Evolutionary conservation across 2,797 vertebrate genomes (phyloP).

Genomic region (Sebastes iracundus): DNA sequence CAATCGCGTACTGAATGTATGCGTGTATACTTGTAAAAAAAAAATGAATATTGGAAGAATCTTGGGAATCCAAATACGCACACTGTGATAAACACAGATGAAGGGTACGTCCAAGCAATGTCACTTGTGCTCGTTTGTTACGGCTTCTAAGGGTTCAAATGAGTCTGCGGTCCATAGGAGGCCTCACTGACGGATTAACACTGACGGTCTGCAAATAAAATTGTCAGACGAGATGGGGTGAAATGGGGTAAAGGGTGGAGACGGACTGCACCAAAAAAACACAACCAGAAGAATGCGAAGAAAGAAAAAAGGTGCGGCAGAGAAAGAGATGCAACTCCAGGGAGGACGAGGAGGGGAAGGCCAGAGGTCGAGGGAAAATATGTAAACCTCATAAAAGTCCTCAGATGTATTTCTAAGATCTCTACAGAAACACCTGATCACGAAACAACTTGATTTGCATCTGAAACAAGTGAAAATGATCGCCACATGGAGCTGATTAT

Average conservation of each 20-base stretch:
- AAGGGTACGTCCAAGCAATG: slow-evolving; percentile 19
- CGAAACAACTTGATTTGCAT: no score
- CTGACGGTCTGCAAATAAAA: background rate
- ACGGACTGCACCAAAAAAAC: background rate
- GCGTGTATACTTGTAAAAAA: background rate
- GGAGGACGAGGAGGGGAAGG: background rate
- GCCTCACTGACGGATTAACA: background rate
- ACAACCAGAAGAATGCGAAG: background rate
- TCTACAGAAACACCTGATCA: no score
- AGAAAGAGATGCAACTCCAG: slow-evolving; percentile 12
- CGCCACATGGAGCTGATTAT: slow-evolving; percentile 21
- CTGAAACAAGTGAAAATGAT: background rate
- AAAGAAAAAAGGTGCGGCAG: slow-evolving; percentile 3
- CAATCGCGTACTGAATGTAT: no score
- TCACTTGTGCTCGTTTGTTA: slow-evolving; percentile 16
- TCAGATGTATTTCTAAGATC: no score
- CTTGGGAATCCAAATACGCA: background rate
- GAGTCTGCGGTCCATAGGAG: slow-evolving; percentile 13
- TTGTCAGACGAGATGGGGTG: background rate
- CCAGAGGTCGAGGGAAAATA: no score
- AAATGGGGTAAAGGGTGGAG: background rate
- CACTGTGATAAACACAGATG: slow-evolving; percentile 18
- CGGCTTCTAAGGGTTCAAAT: background rate
- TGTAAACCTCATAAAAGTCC: no score
- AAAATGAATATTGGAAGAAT: background rate